These are phyloP conservation scores for Coregonus sp. DNA, from an alignment of 2,797 vertebrate genomes.

Conservation along the genomic window DNA sequence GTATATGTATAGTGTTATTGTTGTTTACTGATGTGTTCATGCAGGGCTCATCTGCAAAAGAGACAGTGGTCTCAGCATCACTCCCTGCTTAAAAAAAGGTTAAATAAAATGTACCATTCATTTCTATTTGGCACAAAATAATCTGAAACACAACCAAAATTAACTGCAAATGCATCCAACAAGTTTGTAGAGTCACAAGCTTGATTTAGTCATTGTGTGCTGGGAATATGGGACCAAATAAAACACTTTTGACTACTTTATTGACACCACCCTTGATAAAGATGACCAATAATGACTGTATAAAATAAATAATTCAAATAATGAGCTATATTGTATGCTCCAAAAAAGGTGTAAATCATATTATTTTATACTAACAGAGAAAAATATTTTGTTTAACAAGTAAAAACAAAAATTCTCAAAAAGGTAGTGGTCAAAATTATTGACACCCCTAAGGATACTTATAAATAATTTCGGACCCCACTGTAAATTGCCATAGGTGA, in stretches of 20 bases:
- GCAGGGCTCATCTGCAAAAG: neutral
- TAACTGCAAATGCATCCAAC: no score
- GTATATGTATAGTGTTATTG: neutral
- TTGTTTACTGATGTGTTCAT: neutral
- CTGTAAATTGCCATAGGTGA: slow-evolving; percentile 15
- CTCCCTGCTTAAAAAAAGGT: no score
- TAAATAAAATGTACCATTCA: no score
- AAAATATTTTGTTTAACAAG: neutral
- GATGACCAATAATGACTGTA: no score
- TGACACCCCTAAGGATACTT: no score
- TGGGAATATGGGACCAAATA: neutral
- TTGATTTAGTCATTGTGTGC: neutral
- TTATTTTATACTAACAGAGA: neutral
- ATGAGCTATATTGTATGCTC: no score
- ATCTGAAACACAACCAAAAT: no score
- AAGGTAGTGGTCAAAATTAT: neutral
- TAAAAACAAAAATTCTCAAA: neutral
- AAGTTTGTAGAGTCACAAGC: neutral
- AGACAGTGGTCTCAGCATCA: no score
- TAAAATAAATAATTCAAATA: no score
- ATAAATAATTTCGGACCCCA: no score
- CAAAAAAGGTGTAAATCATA: no score
- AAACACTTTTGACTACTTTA: neutral
- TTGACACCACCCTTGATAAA: neutral
- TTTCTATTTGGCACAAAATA: no score